Conservation (phyloP, 2,888 invertebrate species). For the Axea sp. region DNA sequence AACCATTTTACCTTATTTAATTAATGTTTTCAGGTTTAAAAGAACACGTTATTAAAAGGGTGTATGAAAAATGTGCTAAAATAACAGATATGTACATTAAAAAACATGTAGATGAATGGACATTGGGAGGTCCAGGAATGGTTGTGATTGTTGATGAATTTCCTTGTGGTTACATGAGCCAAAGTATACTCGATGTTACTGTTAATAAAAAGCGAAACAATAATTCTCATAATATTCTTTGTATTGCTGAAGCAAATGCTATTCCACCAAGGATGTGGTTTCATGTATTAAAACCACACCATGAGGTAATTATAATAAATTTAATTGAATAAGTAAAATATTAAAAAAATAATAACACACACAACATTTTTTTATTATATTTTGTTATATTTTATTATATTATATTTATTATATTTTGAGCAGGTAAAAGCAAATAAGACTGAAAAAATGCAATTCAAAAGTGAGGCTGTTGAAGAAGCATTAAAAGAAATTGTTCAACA, state of each 20-base stretch:
- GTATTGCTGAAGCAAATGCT: conserved; percentile 83
- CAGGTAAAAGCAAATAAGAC: conserved; percentile 67
- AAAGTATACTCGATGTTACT: conserved; percentile 80
- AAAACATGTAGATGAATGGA: conserved; percentile 80
- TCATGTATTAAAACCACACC: conserved; percentile 74
- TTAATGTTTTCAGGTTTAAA: conserved; percentile 83
- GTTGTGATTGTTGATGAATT: conserved; percentile 85
- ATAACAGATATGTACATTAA: conserved; percentile 80
- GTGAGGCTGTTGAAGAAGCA: conserved; percentile 76
- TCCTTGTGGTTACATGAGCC: conserved; percentile 83
- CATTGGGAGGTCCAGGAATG: conserved; percentile 82
- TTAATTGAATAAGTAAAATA: background rate
- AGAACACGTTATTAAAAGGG: conserved; percentile 81
- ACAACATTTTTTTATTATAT: no score
- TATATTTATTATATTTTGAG: conserved; percentile 54
- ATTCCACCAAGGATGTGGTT: conserved; percentile 80
- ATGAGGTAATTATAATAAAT: conserved; percentile 70
- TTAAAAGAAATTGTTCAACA: conserved; percentile 75
- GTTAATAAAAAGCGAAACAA: conserved; percentile 80
- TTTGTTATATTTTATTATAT: no score
- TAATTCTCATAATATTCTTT: conserved; percentile 83
- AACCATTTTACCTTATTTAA: no score
- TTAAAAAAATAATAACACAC: background rate
- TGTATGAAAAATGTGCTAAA: conserved; percentile 82
- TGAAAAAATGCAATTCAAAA: conserved; percentile 65